Evolutionary conservation across 2,888 invertebrate species (phyloP).

Genomic region (Phyllotreta cruciferae): DNA sequence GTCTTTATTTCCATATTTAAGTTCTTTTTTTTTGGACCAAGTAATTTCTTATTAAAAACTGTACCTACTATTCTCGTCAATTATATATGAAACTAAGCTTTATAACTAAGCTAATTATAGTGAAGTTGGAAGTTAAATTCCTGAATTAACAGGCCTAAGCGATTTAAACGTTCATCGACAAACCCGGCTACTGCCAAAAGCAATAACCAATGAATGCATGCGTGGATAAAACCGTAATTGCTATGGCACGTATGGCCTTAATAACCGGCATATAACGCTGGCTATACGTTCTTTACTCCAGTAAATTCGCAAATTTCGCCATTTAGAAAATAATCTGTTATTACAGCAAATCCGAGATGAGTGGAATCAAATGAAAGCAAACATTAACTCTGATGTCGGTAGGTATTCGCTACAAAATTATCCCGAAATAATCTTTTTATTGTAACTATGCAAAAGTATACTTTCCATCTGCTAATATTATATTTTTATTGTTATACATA

Average conservation of each 20-base stretch:
- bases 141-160: not conserved
- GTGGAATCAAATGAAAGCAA: not conserved
- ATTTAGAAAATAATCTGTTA: conserved; percentile 8
- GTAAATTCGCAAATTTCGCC: conserved; percentile 14
- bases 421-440: too few relatives aligned
- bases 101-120: not conserved
- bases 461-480: too few relatives aligned
- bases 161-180: conserved; percentile 6
- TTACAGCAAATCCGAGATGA: not conserved
- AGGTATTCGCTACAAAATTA: too few relatives aligned
- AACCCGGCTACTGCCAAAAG: conserved; percentile 10
- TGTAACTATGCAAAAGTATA: too few relatives aligned
- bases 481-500: too few relatives aligned
- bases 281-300: conserved; percentile 1
- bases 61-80: too few relatives aligned
- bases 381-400: too few relatives aligned
- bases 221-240: conserved; percentile 15
- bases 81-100: too few relatives aligned
- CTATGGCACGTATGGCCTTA: conserved; percentile 15
- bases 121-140: not conserved
- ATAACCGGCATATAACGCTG: conserved; percentile 12
- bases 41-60: too few relatives aligned
- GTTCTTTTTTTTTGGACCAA: too few relatives aligned
- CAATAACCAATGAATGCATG: conserved; percentile 11
- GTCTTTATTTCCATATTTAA: too few relatives aligned